Evolutionary conservation across 2,797 vertebrate species (phyloP).

Genomic region (Peromyscus attwateri): DNA sequence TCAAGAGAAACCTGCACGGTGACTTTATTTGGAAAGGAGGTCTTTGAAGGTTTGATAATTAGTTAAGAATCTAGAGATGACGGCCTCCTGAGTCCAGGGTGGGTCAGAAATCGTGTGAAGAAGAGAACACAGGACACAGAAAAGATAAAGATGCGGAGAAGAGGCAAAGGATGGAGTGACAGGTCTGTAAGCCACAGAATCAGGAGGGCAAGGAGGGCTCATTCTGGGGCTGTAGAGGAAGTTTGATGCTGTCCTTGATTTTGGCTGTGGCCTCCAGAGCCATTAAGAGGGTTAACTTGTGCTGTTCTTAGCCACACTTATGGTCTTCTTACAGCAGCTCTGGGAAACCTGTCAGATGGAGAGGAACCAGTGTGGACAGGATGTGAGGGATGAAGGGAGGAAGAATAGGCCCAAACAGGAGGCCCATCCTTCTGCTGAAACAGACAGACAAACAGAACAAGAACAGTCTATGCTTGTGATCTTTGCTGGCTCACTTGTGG

Average conservation of each 20-base stretch:
- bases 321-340: rapidly evolving
- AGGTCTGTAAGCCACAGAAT: not conserved
- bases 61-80: not conserved
- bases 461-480: not conserved
- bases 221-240: not conserved
- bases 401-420: not conserved
- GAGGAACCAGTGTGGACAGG: not conserved
- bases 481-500: not conserved
- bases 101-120: not conserved
- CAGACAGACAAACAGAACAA: not conserved
- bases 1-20: not conserved
- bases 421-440: not conserved
- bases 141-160: not conserved
- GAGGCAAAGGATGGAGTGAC: not conserved
- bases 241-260: not conserved
- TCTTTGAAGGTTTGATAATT: not conserved
- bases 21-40: not conserved
- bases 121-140: not conserved
- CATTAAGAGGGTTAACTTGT: not conserved
- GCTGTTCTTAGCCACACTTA: not conserved
- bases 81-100: not conserved
- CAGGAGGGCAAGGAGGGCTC: not conserved
- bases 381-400: not conserved
- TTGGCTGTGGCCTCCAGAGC: not conserved
- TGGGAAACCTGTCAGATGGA: not conserved